phyloP scores from a whole-genome alignment of 1,140 invertebrate species.

The Nautilus pompilius region DNA sequence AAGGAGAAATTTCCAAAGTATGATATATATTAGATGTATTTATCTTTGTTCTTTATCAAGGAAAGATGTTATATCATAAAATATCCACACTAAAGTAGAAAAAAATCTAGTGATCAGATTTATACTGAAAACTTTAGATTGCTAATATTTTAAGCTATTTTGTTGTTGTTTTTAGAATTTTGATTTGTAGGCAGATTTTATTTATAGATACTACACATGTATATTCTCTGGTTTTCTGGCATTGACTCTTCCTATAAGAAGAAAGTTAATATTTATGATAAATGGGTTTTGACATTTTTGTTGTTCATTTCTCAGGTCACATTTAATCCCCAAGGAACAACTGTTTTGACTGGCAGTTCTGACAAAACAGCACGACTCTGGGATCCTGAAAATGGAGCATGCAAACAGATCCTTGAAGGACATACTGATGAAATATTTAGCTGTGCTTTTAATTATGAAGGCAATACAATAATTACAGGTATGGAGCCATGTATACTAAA shows the following conservation, averaged over 20 bases:
- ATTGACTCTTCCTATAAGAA: too few relatives aligned
- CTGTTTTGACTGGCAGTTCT: conserved; percentile 70
- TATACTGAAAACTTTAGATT: too few relatives aligned
- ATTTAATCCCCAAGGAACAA: conserved; percentile 72
- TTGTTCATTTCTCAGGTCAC: conserved; percentile 60
- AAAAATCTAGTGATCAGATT: too few relatives aligned
- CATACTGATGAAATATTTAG: conserved; percentile 78
- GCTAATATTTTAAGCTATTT: conserved; percentile 7
- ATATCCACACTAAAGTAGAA: too few relatives aligned
- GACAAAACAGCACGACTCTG: conserved; percentile 74
- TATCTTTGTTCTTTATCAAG: too few relatives aligned
- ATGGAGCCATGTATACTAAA: too few relatives aligned
- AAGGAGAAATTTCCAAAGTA: conserved; percentile 74
- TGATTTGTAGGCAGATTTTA: background rate
- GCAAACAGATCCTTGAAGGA: conserved; percentile 65
- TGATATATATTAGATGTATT: too few relatives aligned
- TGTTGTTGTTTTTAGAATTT: background rate
- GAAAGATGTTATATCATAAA: too few relatives aligned
- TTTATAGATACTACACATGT: too few relatives aligned
- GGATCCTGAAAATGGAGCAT: conserved; percentile 68
- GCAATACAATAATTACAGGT: conserved; percentile 73
- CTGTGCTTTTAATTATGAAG: conserved; percentile 74
- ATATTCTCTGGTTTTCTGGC: too few relatives aligned
- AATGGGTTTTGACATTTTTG: background rate
- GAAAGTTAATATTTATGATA: too few relatives aligned